These are phyloP conservation scores for Pyrocephalus nanus DNA, from an alignment of 2,797 vertebrate genomes.

Conservation along the genomic window DNA sequence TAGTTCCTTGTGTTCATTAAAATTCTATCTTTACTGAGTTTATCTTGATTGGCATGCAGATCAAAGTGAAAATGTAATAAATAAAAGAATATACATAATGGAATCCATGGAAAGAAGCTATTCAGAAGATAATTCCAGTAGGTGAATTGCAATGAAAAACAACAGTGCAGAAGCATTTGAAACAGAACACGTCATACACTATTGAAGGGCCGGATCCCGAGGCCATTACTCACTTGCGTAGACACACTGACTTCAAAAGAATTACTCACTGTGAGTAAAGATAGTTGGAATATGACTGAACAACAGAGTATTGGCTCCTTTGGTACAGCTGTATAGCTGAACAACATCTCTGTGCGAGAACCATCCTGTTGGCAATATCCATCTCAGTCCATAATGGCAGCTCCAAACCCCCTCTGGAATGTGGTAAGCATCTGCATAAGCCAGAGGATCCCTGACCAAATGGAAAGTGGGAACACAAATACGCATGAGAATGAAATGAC, in stretches of 20 bases:
- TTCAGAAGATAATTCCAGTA: constrained; percentile 65
- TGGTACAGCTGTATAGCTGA: background rate
- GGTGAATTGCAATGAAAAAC: constrained; percentile 54
- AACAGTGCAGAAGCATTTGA: constrained; percentile 42
- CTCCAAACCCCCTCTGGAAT: background rate
- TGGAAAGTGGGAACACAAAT: background rate
- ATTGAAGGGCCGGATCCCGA: constrained; percentile 58
- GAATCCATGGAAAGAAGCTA: constrained; percentile 71
- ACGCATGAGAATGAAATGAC: background rate
- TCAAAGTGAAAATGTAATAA: constrained; percentile 78
- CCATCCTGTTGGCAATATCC: background rate
- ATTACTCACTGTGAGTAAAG: constrained; percentile 42
- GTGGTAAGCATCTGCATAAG: background rate
- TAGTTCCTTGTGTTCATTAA: constrained; percentile 75
- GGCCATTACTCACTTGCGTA: constrained; percentile 55
- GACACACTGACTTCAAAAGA: constrained; percentile 57
- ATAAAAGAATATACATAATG: constrained; percentile 69
- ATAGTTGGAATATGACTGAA: constrained; percentile 16
- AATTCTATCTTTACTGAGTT: constrained; percentile 75
- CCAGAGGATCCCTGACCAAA: background rate
- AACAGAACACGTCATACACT: constrained; percentile 37
- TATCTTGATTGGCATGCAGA: constrained; percentile 79
- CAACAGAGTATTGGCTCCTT: background rate
- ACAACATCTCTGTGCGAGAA: background rate
- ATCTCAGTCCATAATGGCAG: background rate